Conservation (phyloP, 2,888 invertebrate genomes). For the Mechanitis mazaeus region DNA sequence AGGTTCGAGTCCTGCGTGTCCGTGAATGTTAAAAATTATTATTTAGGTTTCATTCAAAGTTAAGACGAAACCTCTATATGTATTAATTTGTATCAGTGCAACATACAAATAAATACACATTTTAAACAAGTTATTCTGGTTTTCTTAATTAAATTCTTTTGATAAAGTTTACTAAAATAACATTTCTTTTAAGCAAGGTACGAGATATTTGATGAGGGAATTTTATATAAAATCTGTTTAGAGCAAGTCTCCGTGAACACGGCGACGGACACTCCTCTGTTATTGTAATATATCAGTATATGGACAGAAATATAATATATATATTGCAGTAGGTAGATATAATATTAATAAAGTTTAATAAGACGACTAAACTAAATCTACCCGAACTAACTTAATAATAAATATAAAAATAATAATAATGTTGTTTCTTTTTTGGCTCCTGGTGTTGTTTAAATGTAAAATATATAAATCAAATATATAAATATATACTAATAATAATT, state of each 20-base stretch:
- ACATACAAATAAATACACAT: slow-evolving; percentile 3
- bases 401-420: too few relatives aligned
- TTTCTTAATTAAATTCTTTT: slow-evolving; percentile 22
- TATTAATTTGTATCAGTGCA: background rate
- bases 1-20: background rate
- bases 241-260: background rate
- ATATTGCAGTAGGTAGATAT: too few relatives aligned
- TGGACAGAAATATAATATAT: too few relatives aligned
- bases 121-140: slow-evolving; percentile 10
- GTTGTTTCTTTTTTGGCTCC: too few relatives aligned
- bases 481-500: too few relatives aligned
- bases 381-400: background rate
- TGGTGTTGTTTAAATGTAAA: too few relatives aligned
- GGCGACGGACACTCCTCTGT: background rate
- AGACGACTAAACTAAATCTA: too few relatives aligned
- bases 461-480: too few relatives aligned
- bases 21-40: too few relatives aligned
- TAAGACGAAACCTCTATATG: too few relatives aligned
- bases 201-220: slow-evolving; percentile 19
- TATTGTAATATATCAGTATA: background rate
- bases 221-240: slow-evolving; percentile 19
- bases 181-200: slow-evolving; percentile 11
- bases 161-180: slow-evolving; percentile 19
- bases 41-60: too few relatives aligned
- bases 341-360: too few relatives aligned